These are phyloP conservation scores for Hymenopus coronatus DNA, from an alignment of 2,888 invertebrate genomes.

Conservation along the genomic window DNA sequence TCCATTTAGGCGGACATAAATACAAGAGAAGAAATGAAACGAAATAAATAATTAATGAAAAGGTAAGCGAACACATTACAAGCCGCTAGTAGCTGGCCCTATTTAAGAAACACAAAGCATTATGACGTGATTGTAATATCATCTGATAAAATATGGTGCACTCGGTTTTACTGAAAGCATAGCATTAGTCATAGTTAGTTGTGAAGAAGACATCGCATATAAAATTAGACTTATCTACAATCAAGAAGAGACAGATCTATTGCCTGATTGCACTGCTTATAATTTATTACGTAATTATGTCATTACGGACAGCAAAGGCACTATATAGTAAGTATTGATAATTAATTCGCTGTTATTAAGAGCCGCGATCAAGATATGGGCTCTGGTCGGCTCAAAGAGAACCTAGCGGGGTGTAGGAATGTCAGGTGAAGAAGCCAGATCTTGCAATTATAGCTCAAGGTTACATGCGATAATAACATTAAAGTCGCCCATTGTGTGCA, in stretches of 20 bases:
- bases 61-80: neutral
- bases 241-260: neutral
- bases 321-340: neutral
- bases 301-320: neutral
- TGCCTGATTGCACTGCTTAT: neutral
- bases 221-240: neutral
- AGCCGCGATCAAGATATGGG: neutral
- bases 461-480: slow-evolving; percentile 24
- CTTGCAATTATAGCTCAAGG: slow-evolving; percentile 18
- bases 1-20: neutral
- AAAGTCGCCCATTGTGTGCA: neutral
- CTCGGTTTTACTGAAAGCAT: neutral
- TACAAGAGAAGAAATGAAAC: neutral
- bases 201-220: neutral
- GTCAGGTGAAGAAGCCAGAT: neutral
- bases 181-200: neutral
- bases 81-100: neutral
- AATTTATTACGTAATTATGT: neutral
- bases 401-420: neutral
- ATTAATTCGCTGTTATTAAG: neutral
- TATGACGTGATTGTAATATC: neutral
- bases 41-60: neutral
- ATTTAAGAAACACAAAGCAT: neutral
- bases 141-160: neutral
- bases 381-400: neutral